Base-by-base conservation (phyloP, 37 sponge, comb jelly and placozoan genomes). In the Bolinopsis microptera region DNA sequence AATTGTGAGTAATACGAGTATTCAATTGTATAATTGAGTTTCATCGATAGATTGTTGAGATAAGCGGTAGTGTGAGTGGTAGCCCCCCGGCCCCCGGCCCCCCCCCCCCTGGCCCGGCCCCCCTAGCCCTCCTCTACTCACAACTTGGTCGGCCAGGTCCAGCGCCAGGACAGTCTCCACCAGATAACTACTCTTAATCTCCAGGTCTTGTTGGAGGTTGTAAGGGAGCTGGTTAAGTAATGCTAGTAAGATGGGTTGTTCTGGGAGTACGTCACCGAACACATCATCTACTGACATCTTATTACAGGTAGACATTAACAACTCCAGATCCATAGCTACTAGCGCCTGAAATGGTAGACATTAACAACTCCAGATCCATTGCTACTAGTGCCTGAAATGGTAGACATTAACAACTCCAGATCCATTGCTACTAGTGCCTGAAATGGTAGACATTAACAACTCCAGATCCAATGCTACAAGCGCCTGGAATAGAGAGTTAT, bases 301-400 rank as follows among this genome's bases (percentile, higher is more conserved):
- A 2, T 35, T 18, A 77, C 80, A 77, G 1, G 80, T 77, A 27
- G 35, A 13, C 35, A 77, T 27, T 1, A 77, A 18, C 1, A 77
- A 0, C 35, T 28, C 80, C 35, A 77, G 33, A 35, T 77, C 37
- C 2, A 13, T 77, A 35, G 37, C 21, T 28, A 35, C 21, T 1
- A 77, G 80, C 36, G 80, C 80, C 80, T 77, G 80, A 18, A n/a
- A n/a, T n/a, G n/a, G 80, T 77, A 27, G 35, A 13, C 35, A 77
- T 27, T 1, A 77, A 18, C 1, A 77, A 0, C 35, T 28, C 80
- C 35, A 77, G 33, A 35, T 77, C 37, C 2, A 13, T 77, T 21
- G 37, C 21, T 28, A 35, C 21, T 1, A 77, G 80, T 21, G 80
- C 80, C 80, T 77, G 80, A n/a, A n/a, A n/a, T n/a, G n/a, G 80